Percentiles rank a stretch among this genome's conserved stretches.
phyloP scores from a whole-genome alignment of 2,113 vertebrate genomes.

The Platichthys stellatus region DNA sequence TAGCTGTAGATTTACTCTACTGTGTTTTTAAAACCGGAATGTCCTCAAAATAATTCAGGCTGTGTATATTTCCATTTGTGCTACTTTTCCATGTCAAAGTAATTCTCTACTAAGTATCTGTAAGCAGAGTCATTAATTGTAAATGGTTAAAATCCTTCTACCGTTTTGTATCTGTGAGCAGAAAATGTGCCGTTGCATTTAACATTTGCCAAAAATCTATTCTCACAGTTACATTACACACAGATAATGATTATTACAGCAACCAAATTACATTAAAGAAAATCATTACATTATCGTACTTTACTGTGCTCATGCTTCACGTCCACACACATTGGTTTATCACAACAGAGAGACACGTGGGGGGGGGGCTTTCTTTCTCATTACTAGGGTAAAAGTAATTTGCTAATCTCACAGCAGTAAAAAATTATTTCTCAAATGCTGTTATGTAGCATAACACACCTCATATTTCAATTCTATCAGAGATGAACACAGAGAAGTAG shows the following conservation, averaged over 20 bases:
- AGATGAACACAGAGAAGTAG: constrained; percentile 23
- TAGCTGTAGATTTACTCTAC: constrained; percentile 28
- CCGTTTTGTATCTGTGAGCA: not conserved
- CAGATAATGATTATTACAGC: constrained; percentile 2
- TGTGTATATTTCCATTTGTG: not conserved
- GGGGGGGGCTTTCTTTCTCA: constrained; percentile 32
- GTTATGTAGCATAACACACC: constrained; percentile 53
- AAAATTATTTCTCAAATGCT: constrained; percentile 56
- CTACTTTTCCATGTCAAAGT: not conserved
- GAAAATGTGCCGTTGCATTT: not conserved
- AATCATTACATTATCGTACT: constrained; percentile 34
- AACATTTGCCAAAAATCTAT: constrained; percentile 1
- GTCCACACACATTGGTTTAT: constrained; percentile 30
- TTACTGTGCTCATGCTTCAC: constrained; percentile 18
- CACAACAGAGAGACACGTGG: constrained; percentile 23
- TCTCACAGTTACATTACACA: constrained; percentile 17
- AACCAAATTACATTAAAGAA: constrained; percentile 17
- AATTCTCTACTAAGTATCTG: not conserved
- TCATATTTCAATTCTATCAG: constrained; percentile 52
- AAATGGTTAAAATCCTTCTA: not conserved
- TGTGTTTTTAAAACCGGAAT: constrained; percentile 1
- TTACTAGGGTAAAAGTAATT: constrained; percentile 57
- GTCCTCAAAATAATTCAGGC: constrained; percentile 11
- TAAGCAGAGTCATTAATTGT: not conserved
- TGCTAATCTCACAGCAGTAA: constrained; percentile 57